Evolutionary conservation across 2,888 invertebrate species (phyloP), one percentile per base, ranked within the genome.

Genomic region (Teleiodes luculella): DNA sequence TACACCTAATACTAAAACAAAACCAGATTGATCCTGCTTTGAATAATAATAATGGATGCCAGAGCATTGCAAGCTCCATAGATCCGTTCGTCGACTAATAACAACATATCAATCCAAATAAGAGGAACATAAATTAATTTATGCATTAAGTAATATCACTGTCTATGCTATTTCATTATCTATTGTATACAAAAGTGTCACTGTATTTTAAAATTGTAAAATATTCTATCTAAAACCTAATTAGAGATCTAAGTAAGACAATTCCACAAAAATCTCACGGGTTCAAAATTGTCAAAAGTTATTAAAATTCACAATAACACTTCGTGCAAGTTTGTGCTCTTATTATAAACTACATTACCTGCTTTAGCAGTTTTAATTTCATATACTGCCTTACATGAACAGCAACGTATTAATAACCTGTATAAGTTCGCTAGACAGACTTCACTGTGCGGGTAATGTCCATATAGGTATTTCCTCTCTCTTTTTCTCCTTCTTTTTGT

Each of bases 401-500:
- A 20, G 24, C 20, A n/a, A 24, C 24, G 43, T 10, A 43, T n/a
- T 16, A 6, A 20, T 35, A 20, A 48, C 41, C 24, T 57, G 64
- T 57, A 57, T 60, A 53, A 33, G 2, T 10, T 11, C 10, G 10
- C 3, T 13, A 10, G 5, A 20, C 20, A 24, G 3, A 18, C 54
- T 39, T 78, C 81, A 86, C 76, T 88, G 83, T 11, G 78, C 78
- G 3, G 88, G 86, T 64, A 88, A 69, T 41, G 76, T 80, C 88
- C 88, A 89, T 5, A 82, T 64, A 0, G 87, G 86, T 41, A 78
- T 73, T 31, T 85, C 86, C 52, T 86, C 84, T 58, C 67, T 74
- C 60, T 85, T 86, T 63, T 82, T 84, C 58, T 87, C 83, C 53
- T 80, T 86, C 67, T 82, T 86, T 57, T 80, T 85, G 49, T 78